Conservation (phyloP, 2,797 vertebrate species). For the Mus spretus region DNA sequence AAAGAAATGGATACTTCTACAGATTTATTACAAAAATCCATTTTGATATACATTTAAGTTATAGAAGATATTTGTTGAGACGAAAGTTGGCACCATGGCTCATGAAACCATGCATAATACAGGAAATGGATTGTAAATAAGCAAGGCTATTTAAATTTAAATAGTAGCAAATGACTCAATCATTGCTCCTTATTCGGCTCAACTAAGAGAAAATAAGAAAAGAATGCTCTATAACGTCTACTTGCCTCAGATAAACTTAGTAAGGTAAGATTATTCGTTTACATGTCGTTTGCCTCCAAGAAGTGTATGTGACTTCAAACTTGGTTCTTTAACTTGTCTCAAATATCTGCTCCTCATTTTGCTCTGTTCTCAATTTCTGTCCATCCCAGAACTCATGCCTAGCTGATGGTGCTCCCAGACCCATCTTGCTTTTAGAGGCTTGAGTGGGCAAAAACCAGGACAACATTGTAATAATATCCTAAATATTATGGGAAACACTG, state of each 20-base stretch:
- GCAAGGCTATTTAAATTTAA: slow-evolving; percentile 39
- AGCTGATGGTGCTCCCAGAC: not conserved
- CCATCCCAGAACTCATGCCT: not conserved
- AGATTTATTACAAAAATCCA: not conserved
- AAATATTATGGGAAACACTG: not conserved
- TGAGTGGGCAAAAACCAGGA: not conserved
- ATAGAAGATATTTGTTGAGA: not conserved
- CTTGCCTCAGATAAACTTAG: slow-evolving; percentile 51
- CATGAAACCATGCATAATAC: not conserved
- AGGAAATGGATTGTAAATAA: not conserved
- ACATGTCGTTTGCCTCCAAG: not conserved
- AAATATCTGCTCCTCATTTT: not conserved
- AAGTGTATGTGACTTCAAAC: not conserved
- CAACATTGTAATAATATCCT: not conserved
- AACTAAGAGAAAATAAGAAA: slow-evolving; percentile 50
- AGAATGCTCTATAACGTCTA: not conserved
- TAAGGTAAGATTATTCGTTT: slow-evolving; percentile 22
- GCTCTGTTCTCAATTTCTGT: not conserved
- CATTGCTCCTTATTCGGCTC: slow-evolving; percentile 40
- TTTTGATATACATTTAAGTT: slow-evolving; percentile 1
- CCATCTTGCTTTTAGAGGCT: not conserved
- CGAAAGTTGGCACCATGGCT: not conserved
- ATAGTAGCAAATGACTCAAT: slow-evolving; percentile 32
- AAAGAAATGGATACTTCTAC: not conserved
- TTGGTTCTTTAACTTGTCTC: not conserved